Evolutionary conservation across 2,888 invertebrate species (phyloP), one percentile per base, ranked within the genome.

Genomic region (Mythimna ferrago): DNA sequence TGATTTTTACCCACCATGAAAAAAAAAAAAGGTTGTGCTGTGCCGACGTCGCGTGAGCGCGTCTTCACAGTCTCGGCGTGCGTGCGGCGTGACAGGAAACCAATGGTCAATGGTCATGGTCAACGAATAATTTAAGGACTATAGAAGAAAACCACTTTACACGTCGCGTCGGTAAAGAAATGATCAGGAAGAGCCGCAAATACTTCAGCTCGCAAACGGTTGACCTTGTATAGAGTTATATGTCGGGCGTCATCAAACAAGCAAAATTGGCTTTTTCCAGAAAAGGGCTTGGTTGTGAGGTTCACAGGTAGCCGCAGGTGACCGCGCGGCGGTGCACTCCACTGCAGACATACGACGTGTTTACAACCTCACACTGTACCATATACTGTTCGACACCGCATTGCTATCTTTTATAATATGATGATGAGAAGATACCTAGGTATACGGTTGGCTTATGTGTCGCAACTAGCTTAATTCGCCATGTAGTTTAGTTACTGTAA

Each of bases 201-300:
- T 32, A 19, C n/a, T 44, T 44, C 2, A 6, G 14, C 6, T 35
- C 14, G 44, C 48, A 21, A 60, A 4, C 58, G 32, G 58, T 58
- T 66, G 57, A 32, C 58, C 44, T 41, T 66, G 66, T 56, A 41
- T 7, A 44, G 26, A 56, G 9, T 9, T 35, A 19, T 14, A 2
- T 63, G 63, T n/a, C 19, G 21, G 16, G 6, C 44, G 57, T n/a
- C 48, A 9, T 57, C 11, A 69, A 51, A 26, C n/a, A 26, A 71
- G n/a, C 26, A 2, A 41, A 70, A 70, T 58, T 38, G 69, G 19
- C n/a, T 57, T 69, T 48, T n/a, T 6, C 51, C 21, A 54, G 38
- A 71, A 71, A 54, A 61, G 48, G 48, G n/a, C 14, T 54, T 32
- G 21, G 6, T 26, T 60, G 6, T 16, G 38, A 38, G 32, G 14